phyloP scores from a whole-genome alignment of 2,888 invertebrate genomes.

The Empis stercorea region DNA sequence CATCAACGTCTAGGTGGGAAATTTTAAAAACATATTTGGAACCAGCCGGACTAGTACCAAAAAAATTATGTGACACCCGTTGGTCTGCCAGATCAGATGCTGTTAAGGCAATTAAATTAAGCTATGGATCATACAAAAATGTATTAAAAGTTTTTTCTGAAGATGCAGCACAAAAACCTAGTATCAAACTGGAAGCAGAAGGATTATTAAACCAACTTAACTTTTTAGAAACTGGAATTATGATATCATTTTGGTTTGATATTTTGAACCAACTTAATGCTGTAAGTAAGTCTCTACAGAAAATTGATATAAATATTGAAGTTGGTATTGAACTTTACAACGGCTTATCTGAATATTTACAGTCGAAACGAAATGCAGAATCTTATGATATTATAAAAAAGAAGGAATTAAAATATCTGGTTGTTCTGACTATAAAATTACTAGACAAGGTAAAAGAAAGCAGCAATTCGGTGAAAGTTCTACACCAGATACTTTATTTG shows the following conservation, averaged over 20 bases:
- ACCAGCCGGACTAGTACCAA: neutral
- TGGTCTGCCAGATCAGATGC: conserved; percentile 7
- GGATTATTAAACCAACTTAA: no score
- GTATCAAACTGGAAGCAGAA: no score
- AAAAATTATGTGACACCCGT: neutral
- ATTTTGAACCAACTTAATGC: no score
- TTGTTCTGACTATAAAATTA: neutral
- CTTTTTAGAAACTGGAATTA: no score
- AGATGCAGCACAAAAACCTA: no score
- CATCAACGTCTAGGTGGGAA: conserved; percentile 7
- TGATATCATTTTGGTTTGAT: no score
- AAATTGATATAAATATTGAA: no score
- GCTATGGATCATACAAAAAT: no score
- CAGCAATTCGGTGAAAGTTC: neutral
- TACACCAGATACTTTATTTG: neutral
- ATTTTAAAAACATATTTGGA: neutral
- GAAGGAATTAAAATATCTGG: neutral
- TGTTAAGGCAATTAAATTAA: no score
- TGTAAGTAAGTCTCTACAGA: no score
- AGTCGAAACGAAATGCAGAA: neutral
- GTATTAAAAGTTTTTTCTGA: no score
- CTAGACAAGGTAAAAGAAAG: neutral
- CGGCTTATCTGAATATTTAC: neutral
- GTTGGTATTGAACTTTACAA: neutral
- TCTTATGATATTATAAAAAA: neutral